phyloP scores from a whole-genome alignment of 2,113 vertebrate species.

The Trogon melanurus region DNA sequence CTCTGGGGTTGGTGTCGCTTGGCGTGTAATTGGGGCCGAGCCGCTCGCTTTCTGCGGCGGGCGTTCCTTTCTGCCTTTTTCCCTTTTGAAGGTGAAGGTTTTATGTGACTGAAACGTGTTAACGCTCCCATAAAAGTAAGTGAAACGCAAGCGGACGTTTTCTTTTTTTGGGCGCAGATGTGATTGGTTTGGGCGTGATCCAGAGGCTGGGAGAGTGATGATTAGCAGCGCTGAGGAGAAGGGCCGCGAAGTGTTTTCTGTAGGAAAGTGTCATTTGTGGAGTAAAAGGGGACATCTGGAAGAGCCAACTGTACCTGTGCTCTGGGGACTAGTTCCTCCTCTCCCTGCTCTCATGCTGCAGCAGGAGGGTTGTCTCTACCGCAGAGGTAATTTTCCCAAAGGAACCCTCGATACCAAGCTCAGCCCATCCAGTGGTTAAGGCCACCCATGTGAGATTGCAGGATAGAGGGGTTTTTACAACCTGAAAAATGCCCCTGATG shows the following conservation, averaged over 20 bases:
- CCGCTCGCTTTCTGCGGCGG: background rate
- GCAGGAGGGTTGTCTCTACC: background rate
- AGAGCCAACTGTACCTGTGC: background rate
- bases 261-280: background rate
- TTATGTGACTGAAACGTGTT: background rate
- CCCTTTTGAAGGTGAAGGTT: background rate
- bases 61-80: background rate
- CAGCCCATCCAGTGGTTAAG: background rate
- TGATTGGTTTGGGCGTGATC: background rate
- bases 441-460: background rate
- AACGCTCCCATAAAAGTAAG: background rate
- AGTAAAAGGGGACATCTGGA: background rate
- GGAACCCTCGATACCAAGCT: background rate
- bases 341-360: rapidly evolving
- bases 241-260: background rate
- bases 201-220: background rate
- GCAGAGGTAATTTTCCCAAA: background rate
- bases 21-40: background rate
- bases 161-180: background rate
- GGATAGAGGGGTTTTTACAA: background rate
- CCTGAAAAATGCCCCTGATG: background rate
- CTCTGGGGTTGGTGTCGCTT: rapidly evolving
- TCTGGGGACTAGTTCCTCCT: background rate
- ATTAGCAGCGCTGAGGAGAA: background rate
- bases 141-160: background rate